These are phyloP conservation scores for Furcula furcula DNA, from an alignment of 2,888 invertebrate genomes.

Conservation along the genomic window DNA sequence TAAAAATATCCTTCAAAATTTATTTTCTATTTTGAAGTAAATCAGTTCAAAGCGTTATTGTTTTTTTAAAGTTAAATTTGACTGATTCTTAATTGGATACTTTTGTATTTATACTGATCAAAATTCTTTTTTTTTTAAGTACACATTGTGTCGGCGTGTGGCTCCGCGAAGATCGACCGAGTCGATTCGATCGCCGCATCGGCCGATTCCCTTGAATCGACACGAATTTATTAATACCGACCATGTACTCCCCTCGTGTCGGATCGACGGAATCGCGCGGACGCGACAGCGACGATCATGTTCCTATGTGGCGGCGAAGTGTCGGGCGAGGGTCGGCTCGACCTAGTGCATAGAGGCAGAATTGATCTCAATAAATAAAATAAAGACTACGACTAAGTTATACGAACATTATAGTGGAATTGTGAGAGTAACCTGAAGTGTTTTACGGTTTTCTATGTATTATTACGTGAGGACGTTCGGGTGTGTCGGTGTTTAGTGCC, in stretches of 20 bases:
- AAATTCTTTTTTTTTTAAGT: too few relatives aligned
- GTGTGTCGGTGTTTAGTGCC: conserved; percentile 74
- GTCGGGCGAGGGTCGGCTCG: conserved; percentile 44
- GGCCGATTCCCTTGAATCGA: conserved; percentile 28
- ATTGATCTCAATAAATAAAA: conserved; percentile 77
- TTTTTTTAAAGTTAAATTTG: too few relatives aligned
- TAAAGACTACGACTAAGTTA: conserved; percentile 68
- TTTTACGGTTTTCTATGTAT: conserved; percentile 76
- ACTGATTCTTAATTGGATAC: too few relatives aligned
- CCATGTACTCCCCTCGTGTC: conserved; percentile 27
- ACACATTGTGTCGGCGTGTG: too few relatives aligned
- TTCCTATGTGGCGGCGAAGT: conserved; percentile 33
- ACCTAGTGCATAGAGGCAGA: conserved; percentile 68
- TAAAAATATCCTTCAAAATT: too few relatives aligned
- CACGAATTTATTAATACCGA: conserved; percentile 24
- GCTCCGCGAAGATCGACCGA: background rate
- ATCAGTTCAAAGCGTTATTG: too few relatives aligned
- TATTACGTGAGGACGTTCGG: conserved; percentile 60
- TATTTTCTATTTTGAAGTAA: too few relatives aligned
- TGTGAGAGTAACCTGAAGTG: conserved; percentile 69
- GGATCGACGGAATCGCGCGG: conserved; percentile 25
- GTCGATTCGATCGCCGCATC: conserved; percentile 5
- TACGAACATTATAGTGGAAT: conserved; percentile 76
- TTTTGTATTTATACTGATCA: too few relatives aligned
- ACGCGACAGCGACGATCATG: conserved; percentile 22